A percentile compares a stretch with the other conserved stretches of the same genome.
These are phyloP conservation scores for Pogoniulus pusillus DNA, from an alignment of 2,797 vertebrate genomes.

Conservation along the genomic window DNA sequence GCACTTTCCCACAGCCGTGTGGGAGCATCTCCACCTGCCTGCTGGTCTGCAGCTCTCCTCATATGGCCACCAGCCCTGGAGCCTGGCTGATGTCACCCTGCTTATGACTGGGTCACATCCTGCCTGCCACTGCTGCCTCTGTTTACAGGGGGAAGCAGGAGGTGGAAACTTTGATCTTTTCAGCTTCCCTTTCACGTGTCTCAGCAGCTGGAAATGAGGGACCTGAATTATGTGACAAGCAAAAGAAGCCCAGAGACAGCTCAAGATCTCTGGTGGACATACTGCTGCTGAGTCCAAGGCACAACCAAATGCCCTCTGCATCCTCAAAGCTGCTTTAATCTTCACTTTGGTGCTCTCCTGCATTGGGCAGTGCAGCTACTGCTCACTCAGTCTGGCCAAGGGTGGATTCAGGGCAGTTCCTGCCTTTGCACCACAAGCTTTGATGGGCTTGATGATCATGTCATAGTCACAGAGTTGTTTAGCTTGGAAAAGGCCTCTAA, in stretches of 20 bases:
- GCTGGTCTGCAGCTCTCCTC: not conserved
- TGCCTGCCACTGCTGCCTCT: not conserved
- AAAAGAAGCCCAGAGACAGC: not conserved
- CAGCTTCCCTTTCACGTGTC: conserved; percentile 37
- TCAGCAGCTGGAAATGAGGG: conserved; percentile 38
- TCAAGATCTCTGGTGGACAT: fast-evolving
- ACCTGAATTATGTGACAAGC: not conserved
- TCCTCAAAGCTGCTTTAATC: not conserved
- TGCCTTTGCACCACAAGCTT: not conserved
- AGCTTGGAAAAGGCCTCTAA: no score
- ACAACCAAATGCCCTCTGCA: not conserved
- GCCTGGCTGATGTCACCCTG: not conserved
- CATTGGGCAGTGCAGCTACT: not conserved
- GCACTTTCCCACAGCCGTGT: not conserved
- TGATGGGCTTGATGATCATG: not conserved
- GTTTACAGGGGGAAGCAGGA: conserved; percentile 22
- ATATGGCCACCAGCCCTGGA: not conserved
- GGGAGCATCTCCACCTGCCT: not conserved
- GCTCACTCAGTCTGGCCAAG: not conserved
- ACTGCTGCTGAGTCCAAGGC: fast-evolving
- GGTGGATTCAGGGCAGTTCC: not conserved
- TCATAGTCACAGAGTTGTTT: no score
- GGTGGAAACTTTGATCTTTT: conserved; percentile 48
- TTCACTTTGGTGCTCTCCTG: not conserved
- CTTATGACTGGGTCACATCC: not conserved